These are phyloP conservation scores for Lepetodrilus schrolli DNA, from an alignment of 2,888 invertebrate species.

Conservation along the genomic window DNA sequence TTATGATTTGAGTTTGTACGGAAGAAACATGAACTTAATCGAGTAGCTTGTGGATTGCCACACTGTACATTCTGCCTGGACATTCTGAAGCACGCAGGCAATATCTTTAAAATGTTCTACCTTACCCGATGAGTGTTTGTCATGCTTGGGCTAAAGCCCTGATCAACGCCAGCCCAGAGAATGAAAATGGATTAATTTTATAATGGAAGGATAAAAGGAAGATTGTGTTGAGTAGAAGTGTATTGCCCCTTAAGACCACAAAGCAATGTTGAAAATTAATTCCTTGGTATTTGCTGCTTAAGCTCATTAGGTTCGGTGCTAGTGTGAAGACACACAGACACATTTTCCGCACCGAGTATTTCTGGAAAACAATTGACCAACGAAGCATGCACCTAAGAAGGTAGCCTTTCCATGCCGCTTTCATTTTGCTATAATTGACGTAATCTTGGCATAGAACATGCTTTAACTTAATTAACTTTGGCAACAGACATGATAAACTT, in stretches of 20 bases:
- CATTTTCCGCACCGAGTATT: neutral
- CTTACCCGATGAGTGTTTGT: neutral
- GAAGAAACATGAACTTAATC: conserved; percentile 8
- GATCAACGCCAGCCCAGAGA: neutral
- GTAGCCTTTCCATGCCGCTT: neutral
- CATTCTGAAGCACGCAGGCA: neutral
- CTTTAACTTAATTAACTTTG: neutral
- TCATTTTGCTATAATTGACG: neutral
- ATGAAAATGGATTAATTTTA: conserved; percentile 15
- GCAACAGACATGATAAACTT: neutral
- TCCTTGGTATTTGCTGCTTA: conserved; percentile 11
- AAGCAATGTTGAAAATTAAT: conserved; percentile 26
- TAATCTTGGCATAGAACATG: conserved; percentile 4
- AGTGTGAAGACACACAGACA: neutral
- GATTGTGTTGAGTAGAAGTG: conserved; percentile 6
- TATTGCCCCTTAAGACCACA: conserved; percentile 8
- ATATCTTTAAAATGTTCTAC: conserved; percentile 20
- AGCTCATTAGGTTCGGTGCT: conserved; percentile 6
- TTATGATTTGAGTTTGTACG: neutral
- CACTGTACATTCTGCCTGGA: neutral
- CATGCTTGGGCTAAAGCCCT: neutral
- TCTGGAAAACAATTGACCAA: neutral
- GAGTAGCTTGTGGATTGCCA: neutral
- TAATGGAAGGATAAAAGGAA: conserved; percentile 26
- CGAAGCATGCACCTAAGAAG: neutral